phyloP scores from a whole-genome alignment of 2,888 invertebrate genomes.

The Sinohyriopsis cumingii region DNA sequence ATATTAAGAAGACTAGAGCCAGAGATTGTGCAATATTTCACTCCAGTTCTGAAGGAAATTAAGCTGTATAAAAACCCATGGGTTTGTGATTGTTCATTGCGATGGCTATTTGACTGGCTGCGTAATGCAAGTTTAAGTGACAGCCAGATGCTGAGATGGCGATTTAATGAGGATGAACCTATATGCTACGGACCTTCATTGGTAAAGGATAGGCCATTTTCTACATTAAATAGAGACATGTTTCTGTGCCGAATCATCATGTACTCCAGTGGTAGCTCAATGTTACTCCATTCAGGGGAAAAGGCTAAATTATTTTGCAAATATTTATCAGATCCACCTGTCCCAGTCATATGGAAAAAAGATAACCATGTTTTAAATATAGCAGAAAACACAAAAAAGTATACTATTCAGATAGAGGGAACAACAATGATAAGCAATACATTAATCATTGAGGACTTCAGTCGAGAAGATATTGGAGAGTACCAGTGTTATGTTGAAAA shows the following conservation, averaged over 20 bases:
- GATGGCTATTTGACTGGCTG: slow-evolving; percentile 60
- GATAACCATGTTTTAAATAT: slow-evolving; percentile 39
- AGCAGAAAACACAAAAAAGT: slow-evolving; percentile 37
- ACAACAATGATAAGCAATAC: slow-evolving; percentile 38
- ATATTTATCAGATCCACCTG: slow-evolving; percentile 55
- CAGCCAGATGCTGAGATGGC: slow-evolving; percentile 45
- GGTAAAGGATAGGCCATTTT: slow-evolving; percentile 42
- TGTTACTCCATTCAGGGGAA: slow-evolving; percentile 34
- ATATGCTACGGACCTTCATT: slow-evolving; percentile 54
- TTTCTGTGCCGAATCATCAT: slow-evolving; percentile 58
- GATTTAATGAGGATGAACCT: slow-evolving; percentile 40
- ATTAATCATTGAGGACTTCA: slow-evolving; percentile 50
- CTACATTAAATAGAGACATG: slow-evolving; percentile 44
- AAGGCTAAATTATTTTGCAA: slow-evolving; percentile 51
- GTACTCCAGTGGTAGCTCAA: slow-evolving; percentile 52
- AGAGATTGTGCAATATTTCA: slow-evolving; percentile 46
- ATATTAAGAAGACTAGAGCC: slow-evolving; percentile 45
- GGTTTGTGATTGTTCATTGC: slow-evolving; percentile 62
- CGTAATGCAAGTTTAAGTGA: slow-evolving; percentile 34
- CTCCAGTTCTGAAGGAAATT: slow-evolving; percentile 40
- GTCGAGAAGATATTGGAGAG: slow-evolving; percentile 51
- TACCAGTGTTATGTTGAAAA: slow-evolving; percentile 60
- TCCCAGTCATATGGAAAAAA: slow-evolving; percentile 53
- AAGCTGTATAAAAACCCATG: slow-evolving; percentile 61
- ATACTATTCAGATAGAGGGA: slow-evolving; percentile 29